Evolutionary conservation across 2,888 invertebrate genomes (phyloP).

Genomic region (Eupsilia transversa): DNA sequence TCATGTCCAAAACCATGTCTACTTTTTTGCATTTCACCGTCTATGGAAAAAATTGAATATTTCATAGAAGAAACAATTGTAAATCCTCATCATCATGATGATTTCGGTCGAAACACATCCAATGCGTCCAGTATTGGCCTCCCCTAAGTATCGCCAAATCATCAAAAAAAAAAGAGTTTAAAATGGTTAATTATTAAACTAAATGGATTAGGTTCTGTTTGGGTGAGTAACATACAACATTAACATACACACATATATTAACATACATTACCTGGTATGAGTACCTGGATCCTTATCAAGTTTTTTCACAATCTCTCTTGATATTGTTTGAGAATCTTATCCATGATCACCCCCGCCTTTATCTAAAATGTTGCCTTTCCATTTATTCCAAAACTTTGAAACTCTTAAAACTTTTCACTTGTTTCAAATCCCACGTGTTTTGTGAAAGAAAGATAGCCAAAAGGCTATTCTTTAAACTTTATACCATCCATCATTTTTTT

Average conservation of each 20-base stretch:
- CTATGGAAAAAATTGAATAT: background rate
- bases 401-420: slow-evolving; percentile 4
- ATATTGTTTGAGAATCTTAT: background rate
- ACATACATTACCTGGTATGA: too few species aligned
- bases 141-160: background rate
- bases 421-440: slow-evolving; percentile 16
- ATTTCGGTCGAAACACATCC: background rate
- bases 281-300: background rate
- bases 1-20: background rate
- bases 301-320: background rate
- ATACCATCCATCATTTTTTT: background rate
- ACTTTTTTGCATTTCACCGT: background rate
- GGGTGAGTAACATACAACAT: background rate
- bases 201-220: background rate
- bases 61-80: background rate
- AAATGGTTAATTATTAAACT: background rate
- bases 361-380: background rate
- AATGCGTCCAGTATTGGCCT: background rate
- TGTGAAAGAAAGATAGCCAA: slow-evolving; percentile 4
- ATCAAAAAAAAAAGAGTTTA: rapidly evolving
- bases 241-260: too few species aligned
- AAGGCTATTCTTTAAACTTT: slow-evolving; percentile 13
- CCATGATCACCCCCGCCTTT: background rate
- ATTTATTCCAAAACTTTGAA: slow-evolving; percentile 15
- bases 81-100: background rate